Conservation (phyloP, 1,140 invertebrate genomes). For the Dinoponera quadriceps region DNA sequence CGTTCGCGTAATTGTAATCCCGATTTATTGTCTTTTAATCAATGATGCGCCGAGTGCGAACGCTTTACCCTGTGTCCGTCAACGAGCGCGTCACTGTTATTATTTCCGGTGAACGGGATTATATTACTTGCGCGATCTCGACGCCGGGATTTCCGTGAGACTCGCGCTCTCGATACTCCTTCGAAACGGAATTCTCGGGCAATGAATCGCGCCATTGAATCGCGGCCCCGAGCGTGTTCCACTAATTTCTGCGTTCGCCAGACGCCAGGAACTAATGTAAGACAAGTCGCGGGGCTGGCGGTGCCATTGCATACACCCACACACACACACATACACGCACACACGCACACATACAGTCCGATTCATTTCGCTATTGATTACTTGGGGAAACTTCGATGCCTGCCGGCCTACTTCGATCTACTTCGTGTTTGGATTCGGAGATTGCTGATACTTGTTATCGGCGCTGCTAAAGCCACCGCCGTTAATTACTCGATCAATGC, state of each 20-base stretch:
- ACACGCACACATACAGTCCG: neutral
- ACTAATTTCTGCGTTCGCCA: constrained; percentile 1
- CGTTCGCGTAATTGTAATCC: neutral
- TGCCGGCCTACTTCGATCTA: constrained; percentile 22
- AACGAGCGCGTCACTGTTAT: neutral
- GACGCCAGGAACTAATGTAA: constrained; percentile 18
- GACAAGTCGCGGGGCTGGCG: neutral
- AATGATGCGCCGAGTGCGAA: neutral
- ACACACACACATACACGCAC: neutral
- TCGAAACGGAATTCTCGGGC: neutral
- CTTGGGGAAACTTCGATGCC: constrained; percentile 33
- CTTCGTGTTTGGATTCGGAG: constrained; percentile 31
- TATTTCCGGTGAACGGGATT: neutral
- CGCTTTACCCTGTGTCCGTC: neutral
- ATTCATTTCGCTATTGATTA: constrained; percentile 30
- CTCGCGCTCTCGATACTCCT: neutral
- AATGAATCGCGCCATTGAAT: constrained; percentile 4
- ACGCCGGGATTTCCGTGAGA: too few relatives aligned
- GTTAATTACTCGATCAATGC: constrained; percentile 49
- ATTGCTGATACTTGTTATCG: constrained; percentile 47
- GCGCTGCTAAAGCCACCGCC: neutral
- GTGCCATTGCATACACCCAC: too few relatives aligned
- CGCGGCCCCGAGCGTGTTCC: neutral
- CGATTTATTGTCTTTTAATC: constrained; percentile 15
- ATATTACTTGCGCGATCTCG: too few relatives aligned